Evolutionary conservation across 2,888 invertebrate species (phyloP).

Genomic region (Aleiodes testaceus): DNA sequence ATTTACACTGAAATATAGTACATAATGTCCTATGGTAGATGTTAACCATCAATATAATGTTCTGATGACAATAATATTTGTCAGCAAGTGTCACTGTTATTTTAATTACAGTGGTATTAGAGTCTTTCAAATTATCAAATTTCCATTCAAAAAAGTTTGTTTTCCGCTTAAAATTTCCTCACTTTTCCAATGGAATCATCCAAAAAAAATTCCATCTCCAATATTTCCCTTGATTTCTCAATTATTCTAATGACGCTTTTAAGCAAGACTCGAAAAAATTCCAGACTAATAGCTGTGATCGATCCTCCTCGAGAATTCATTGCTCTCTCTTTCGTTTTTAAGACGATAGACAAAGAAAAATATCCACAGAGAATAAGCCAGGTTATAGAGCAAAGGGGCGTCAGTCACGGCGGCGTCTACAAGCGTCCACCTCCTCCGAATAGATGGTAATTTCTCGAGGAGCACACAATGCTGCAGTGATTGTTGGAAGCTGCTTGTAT

Average conservation of each 20-base stretch:
- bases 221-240: no score
- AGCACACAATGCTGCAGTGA: constrained; percentile 64
- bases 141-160: no score
- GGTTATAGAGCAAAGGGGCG: constrained; percentile 28
- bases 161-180: no score
- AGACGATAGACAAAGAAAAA: background rate
- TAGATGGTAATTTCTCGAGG: constrained; percentile 62
- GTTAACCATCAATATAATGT: no score
- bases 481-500: constrained; percentile 57
- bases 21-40: no score
- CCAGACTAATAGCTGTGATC: constrained; percentile 32
- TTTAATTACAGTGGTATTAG: background rate
- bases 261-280: constrained; percentile 17
- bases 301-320: constrained; percentile 23
- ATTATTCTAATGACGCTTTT: constrained; percentile 31
- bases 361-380: background rate
- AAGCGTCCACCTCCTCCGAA: constrained; percentile 43
- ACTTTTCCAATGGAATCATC: no score
- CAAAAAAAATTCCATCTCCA: no score
- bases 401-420: constrained; percentile 38
- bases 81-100: no score
- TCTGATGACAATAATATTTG: no score
- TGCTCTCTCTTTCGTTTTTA: background rate
- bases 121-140: background rate
- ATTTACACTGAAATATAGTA: no score